Base-by-base conservation (phyloP, 2,797 vertebrate species). In the Falco peregrinus region DNA sequence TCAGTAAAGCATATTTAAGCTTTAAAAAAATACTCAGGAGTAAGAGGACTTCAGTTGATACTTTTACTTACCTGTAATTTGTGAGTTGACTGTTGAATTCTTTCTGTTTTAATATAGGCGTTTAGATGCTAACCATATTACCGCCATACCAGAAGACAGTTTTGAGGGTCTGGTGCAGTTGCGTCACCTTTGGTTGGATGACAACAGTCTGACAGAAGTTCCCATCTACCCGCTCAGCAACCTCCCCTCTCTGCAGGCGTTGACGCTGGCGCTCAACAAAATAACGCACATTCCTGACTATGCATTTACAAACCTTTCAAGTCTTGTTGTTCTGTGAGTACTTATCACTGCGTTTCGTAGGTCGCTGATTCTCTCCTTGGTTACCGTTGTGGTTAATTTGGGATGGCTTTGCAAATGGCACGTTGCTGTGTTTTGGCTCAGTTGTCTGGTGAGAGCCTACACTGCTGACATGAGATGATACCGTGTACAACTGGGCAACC, bases 111-210 rank as follows among this genome's bases (percentile, higher is more conserved):
- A 9, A 41, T 90, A 5, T 33, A 99, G 99, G 89, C 99, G 99
- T 35, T 97, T 99, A 71, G 99, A 99, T 97, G 99, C 99, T 6
- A 99, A 99, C 97, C 99, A 99, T 75, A 99, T 99, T 60, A 99
- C 98, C 51, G 95, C 97, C 24, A 99, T 99, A 57, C 99, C 99
- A 5, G 98, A 99, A 53, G 98, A 99, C 96, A 99, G 99, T 90
- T 99, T 99, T 57, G 98, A 99, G 97, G 99, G 99, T 15, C 98
- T 99, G 11, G 97, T 99, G 93, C 99, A 99, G 97, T 97, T 99
- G 37, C 98, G 99, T 53, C 99, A 99, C 97, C 98, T 99, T 65
- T 99, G 99, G 99, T 88, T 99, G 95, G 99, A 99, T 28, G 99
- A 99, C 97, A 99, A 99, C 98, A 99, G 98, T 87, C 96, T 99